A percentile compares a stretch with the other conserved stretches of the same genome.
These are phyloP conservation scores for Synergus itoensis DNA, from an alignment of 2,888 invertebrate genomes.

Conservation along the genomic window DNA sequence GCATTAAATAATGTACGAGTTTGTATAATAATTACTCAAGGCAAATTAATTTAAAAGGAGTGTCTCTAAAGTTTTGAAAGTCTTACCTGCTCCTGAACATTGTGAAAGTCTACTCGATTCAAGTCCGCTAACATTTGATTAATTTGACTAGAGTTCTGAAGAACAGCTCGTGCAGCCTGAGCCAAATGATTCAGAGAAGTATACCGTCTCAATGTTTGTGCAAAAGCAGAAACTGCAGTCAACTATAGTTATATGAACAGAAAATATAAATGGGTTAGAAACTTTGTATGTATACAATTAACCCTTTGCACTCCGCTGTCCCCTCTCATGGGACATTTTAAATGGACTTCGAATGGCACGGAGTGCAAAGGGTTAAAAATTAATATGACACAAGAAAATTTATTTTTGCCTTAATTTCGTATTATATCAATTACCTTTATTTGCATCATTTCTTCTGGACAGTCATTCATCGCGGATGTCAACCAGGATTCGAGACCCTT, in stretches of 20 bases:
- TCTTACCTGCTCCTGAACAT: constrained; percentile 90
- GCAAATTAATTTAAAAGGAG: constrained; percentile 37
- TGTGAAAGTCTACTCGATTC: constrained; percentile 98
- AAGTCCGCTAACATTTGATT: constrained; percentile 97
- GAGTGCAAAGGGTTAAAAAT: too few species aligned
- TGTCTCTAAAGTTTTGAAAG: not conserved
- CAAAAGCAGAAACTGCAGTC: constrained; percentile 92
- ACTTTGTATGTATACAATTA: not conserved
- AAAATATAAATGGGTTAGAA: not conserved
- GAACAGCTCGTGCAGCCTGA: constrained; percentile 95
- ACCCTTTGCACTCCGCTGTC: too few species aligned
- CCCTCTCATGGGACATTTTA: too few species aligned
- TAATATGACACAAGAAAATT: too few species aligned
- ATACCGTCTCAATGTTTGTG: constrained; percentile 96
- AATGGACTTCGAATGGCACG: too few species aligned
- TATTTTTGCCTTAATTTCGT: not conserved
- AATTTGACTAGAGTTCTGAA: constrained; percentile 96
- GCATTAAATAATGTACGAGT: constrained; percentile 67
- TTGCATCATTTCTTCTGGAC: constrained; percentile 88
- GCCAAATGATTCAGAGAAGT: constrained; percentile 98
- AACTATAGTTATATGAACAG: constrained; percentile 75
- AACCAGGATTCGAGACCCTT: constrained; percentile 95
- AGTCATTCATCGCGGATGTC: constrained; percentile 89
- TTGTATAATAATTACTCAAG: constrained; percentile 37
- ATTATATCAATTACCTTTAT: constrained; percentile 83